A percentile compares a stretch with the other conserved stretches of the same genome.
These are phyloP conservation scores for Standfussiana lucernea DNA, from an alignment of 2,888 invertebrate genomes.

Conservation along the genomic window DNA sequence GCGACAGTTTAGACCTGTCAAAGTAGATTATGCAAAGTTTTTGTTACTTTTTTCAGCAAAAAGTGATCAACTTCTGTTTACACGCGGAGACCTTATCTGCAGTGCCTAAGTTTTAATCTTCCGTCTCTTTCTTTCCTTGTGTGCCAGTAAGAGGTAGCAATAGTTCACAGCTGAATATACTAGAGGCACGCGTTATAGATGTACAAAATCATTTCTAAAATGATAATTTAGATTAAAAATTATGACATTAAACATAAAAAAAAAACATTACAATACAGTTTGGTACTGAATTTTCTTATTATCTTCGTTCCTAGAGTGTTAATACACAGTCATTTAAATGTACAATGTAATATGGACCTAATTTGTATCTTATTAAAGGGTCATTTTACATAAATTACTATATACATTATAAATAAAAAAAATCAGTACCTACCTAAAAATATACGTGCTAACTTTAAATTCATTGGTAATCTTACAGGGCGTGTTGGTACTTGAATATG, in stretches of 20 bases:
- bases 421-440: conserved; percentile 36
- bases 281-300: conserved; percentile 30
- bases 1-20: background rate
- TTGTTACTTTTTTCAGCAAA: background rate
- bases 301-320: background rate
- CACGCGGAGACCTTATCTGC: background rate
- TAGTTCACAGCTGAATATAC: background rate
- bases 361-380: conserved; percentile 18
- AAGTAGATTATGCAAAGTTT: background rate
- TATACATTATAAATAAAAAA: conserved; percentile 14
- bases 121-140: background rate
- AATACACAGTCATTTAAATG: conserved; percentile 44
- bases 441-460: conserved; percentile 1
- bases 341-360: conserved; percentile 9
- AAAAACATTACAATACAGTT: conserved; percentile 7
- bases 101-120: background rate
- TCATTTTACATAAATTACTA: conserved; percentile 31
- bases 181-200: conserved; percentile 10
- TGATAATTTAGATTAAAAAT: conserved; percentile 44
- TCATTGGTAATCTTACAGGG: background rate
- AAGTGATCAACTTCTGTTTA: background rate
- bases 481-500: background rate
- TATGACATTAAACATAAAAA: conserved; percentile 23
- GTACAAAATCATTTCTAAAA: conserved; percentile 30
- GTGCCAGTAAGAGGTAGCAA: conserved; percentile 13